These are phyloP conservation scores for Atta colombica DNA, from an alignment of 1,140 invertebrate species.

Conservation along the genomic window DNA sequence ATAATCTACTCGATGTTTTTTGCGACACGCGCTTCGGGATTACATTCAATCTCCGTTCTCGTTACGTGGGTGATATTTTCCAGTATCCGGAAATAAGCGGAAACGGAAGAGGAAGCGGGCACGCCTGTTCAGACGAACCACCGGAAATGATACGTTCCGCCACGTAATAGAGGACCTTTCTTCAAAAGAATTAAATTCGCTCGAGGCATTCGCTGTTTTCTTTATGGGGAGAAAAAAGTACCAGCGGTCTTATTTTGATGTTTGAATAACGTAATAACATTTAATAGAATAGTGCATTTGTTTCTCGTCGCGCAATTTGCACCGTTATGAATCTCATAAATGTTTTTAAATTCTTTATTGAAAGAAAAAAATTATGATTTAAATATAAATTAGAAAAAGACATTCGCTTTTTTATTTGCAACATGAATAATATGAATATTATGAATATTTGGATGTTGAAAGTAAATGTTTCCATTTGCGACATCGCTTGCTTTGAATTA, in stretches of 20 bases:
- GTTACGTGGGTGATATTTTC: constrained; percentile 36
- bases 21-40: too few species aligned
- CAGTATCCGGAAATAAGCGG: constrained; percentile 81
- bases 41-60: constrained; percentile 35
- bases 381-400: neutral
- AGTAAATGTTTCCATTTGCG: neutral
- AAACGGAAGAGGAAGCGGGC: constrained; percentile 81
- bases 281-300: neutral
- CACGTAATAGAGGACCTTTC: constrained; percentile 28
- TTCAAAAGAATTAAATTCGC: constrained; percentile 48
- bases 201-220: neutral
- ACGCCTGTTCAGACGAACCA: constrained; percentile 66
- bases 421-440: neutral
- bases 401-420: neutral
- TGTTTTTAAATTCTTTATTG: neutral
- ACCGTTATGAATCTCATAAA: neutral
- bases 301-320: neutral
- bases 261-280: neutral
- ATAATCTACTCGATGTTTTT: neutral
- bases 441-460: neutral
- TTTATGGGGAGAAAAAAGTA: neutral
- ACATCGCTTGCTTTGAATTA: neutral
- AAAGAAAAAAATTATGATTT: neutral
- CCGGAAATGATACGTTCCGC: constrained; percentile 42
- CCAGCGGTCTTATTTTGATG: neutral